Conservation (phyloP, 2,797 vertebrate species). For the Poecile montanus region DNA sequence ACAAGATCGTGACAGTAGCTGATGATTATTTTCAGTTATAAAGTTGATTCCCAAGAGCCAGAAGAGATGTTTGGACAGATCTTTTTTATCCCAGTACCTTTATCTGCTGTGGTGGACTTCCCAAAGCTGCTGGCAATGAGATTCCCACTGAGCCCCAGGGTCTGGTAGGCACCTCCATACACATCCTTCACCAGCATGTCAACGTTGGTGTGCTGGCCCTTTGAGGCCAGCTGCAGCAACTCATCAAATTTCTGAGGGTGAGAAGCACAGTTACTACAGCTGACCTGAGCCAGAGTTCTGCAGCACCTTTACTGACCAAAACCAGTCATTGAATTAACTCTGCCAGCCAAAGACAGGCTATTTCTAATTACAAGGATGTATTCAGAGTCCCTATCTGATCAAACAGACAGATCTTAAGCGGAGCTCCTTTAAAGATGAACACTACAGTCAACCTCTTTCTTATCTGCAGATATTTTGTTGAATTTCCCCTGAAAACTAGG, state of each 20-base stretch:
- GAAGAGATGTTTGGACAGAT: background rate
- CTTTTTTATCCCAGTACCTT: constrained; percentile 76
- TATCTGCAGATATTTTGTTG: background rate
- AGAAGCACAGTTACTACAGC: background rate
- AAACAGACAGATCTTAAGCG: background rate
- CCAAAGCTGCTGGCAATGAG: constrained; percentile 98
- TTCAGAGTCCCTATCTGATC: background rate
- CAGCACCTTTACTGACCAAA: background rate
- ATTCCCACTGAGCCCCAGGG: constrained; percentile 91
- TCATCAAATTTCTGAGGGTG: constrained; percentile 92
- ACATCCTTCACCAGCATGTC: constrained; percentile 98
- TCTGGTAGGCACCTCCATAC: constrained; percentile 93
- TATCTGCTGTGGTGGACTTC: constrained; percentile 92
- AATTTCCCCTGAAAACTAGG: background rate
- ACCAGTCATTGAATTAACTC: background rate
- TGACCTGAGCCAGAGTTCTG: background rate
- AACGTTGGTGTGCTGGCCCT: constrained; percentile 92
- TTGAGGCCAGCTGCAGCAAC: constrained; percentile 91
- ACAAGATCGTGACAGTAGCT: background rate
- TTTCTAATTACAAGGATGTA: background rate
- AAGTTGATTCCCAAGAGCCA: background rate
- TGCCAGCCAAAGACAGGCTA: background rate
- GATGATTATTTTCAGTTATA: background rate
- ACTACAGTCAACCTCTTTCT: background rate
- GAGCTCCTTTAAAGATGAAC: background rate